Evolutionary conservation across 2,797 vertebrate genomes (phyloP), one percentile per base, ranked within the genome.

Genomic region (Chaenodraco wilsoni): DNA sequence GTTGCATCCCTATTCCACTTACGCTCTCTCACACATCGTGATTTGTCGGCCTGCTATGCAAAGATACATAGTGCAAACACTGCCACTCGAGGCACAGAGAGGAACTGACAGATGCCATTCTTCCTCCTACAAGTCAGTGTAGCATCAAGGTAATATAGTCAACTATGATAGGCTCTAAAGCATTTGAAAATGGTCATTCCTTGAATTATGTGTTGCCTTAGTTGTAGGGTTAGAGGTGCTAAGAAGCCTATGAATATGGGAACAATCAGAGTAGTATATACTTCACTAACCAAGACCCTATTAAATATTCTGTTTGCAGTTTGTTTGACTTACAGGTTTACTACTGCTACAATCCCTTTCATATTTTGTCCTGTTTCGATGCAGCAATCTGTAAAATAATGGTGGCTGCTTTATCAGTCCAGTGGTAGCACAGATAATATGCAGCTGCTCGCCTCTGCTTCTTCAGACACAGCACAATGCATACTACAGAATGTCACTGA

Each of bases 301-400:
- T 54, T 43, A 19, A 45, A 66, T n/a, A n/a, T 40, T 62, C 46
- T 31, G 27, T 62, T 72, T 61, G 62, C 49, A 78, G 51, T 27
- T 66, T 69, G 5, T 27, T 31, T 44, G 40, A 13, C 44, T 45
- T 7, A 27, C 43, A 37, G 33, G 44, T 14, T 21, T 37, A 37
- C 33, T 3, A 33, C 19, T 43, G 41, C 9, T 4, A 16, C 27
- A 17, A 66, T 54, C 45, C 19, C 49, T 63, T 59, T 21, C 2
- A n/a, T 43, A 8, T 31, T 56, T 74, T 66, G 57, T 51, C 33
- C 23, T 4, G 27, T 65, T 75, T 58, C 59, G 9, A 67, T n/a
- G 71, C 54, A 62, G 40, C 23, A 56, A 5, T 66, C 41, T 23
- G 41, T 17, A 15, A 65, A 61, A 55, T 65, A 23, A 44, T 63